phyloP scores from a whole-genome alignment of 2,888 invertebrate species.

The Pollenia labialis region DNA sequence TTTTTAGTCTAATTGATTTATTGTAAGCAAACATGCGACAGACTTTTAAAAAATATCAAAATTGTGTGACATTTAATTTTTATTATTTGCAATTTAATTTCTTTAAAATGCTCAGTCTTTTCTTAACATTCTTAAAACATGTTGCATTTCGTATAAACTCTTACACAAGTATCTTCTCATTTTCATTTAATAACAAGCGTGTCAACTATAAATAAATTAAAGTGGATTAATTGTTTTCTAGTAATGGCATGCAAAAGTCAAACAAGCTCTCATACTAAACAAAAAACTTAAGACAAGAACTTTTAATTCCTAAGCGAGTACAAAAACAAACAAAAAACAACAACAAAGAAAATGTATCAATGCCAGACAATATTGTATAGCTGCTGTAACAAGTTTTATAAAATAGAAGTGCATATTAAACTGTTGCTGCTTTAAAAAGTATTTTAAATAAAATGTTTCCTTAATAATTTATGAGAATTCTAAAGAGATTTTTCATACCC shows the following conservation, averaged over 20 bases:
- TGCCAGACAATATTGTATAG: constrained; percentile 1
- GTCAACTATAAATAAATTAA: constrained; percentile 1
- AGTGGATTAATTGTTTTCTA: background rate
- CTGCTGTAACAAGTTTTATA: background rate
- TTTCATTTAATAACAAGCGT: constrained; percentile 19
- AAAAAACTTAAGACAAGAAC: constrained; percentile 30
- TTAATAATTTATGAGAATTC: constrained; percentile 11
- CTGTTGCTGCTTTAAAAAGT: background rate
- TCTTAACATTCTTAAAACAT: no score
- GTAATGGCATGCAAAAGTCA: constrained; percentile 37
- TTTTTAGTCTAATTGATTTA: no score
- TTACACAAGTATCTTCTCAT: background rate
- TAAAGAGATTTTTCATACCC: background rate
- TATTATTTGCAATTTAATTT: no score
- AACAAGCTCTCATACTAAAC: background rate
- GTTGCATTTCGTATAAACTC: no score
- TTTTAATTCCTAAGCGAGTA: background rate
- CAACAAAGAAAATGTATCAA: background rate
- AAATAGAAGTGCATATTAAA: constrained; percentile 24
- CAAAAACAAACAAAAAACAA: background rate
- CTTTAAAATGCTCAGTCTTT: no score
- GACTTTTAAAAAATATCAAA: no score
- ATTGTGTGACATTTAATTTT: no score
- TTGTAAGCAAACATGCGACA: no score
- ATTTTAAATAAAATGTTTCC: background rate